Evolutionary conservation across 1,140 invertebrate genomes (phyloP).

Genomic region (Pseudachorutes palmiensis): DNA sequence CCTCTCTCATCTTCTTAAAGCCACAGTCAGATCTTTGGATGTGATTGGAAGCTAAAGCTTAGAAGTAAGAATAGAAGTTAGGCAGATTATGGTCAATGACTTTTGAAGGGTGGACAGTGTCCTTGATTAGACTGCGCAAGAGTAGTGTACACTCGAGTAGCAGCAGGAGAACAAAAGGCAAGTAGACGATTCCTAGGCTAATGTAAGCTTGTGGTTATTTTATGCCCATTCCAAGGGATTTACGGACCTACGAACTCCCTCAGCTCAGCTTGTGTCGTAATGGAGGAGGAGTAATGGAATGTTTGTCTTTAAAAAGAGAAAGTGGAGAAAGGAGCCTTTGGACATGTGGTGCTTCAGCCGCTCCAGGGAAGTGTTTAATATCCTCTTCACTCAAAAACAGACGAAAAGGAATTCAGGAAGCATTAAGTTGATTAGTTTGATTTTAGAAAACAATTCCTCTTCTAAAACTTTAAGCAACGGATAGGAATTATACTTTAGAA

Average conservation of each 20-base stretch:
- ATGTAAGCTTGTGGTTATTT: constrained; percentile 3
- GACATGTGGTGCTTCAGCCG: not conserved
- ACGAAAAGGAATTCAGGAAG: constrained; percentile 18
- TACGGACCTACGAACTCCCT: not conserved
- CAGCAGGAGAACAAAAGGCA: no score
- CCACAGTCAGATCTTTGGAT: no score
- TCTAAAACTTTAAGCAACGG: not conserved
- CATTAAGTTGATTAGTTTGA: constrained; percentile 36
- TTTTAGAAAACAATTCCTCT: constrained; percentile 27
- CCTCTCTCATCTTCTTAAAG: not conserved
- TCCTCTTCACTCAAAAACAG: constrained; percentile 6
- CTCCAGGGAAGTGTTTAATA: constrained; percentile 5
- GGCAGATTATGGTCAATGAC: not conserved
- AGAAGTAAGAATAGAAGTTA: not conserved
- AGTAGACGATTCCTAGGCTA: not conserved
- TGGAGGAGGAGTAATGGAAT: constrained; percentile 4
- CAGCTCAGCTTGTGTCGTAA: no score
- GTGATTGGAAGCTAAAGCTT: no score
- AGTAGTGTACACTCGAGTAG: no score
- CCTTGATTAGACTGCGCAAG: not conserved
- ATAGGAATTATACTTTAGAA: not conserved
- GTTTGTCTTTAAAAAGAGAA: constrained; percentile 2
- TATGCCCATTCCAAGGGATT: constrained; percentile 4
- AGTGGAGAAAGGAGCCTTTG: not conserved
- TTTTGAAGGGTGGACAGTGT: not conserved